Percentiles rank a stretch among this genome's conserved stretches.
These are phyloP conservation scores for Carterocephalus palaemon DNA, from an alignment of 2,888 invertebrate genomes.

Conservation along the genomic window DNA sequence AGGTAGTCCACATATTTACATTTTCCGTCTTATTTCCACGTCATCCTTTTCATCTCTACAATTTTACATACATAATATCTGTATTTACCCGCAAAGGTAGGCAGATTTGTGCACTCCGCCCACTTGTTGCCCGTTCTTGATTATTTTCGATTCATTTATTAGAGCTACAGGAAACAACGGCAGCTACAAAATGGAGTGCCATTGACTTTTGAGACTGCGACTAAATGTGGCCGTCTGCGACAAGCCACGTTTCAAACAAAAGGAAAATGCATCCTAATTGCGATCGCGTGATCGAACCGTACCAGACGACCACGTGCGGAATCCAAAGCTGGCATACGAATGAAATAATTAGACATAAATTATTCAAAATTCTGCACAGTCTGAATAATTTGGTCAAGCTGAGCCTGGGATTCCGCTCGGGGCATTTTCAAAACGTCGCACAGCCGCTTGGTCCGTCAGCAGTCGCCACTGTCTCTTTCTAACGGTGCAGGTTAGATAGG, in stretches of 20 bases:
- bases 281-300: conserved; percentile 22
- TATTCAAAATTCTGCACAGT: conserved; percentile 28
- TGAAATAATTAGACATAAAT: conserved; percentile 29
- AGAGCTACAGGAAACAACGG: no score
- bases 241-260: conserved; percentile 11
- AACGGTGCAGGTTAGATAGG: conserved; percentile 11
- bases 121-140: no score
- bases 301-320: conserved; percentile 26
- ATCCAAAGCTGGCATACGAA: conserved; percentile 30
- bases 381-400: conserved; percentile 25
- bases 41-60: no score
- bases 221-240: no score
- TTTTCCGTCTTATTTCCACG: no score
- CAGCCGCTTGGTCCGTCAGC: conserved; percentile 16
- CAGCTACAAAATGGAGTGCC: no score
- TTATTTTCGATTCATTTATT: no score
- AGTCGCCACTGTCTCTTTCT: conserved; percentile 21
- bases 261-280: conserved; percentile 20
- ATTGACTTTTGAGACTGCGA: no score
- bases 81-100: no score
- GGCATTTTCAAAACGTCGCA: conserved; percentile 31
- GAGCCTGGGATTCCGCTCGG: conserved; percentile 24
- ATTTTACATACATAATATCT: no score
- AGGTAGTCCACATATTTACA: no score
- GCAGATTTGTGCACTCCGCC: no score